A percentile compares a stretch with the other conserved stretches of the same genome.
Conservation (phyloP, 2,888 invertebrate species). For the Melanostoma scalare region DNA sequence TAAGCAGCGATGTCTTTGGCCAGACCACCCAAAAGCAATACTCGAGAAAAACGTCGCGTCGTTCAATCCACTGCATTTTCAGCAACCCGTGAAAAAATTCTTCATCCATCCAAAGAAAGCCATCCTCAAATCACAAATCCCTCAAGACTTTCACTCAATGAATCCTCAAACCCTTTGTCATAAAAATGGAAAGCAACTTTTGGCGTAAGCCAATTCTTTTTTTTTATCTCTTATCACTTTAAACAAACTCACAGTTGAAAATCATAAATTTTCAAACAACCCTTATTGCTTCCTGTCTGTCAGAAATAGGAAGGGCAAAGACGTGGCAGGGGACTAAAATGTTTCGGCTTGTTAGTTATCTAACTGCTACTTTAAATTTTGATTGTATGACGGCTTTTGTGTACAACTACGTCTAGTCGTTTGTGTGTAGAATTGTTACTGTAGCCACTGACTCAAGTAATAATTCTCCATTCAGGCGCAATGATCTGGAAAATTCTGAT, state of each 20-base stretch:
- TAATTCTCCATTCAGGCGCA: slow-evolving; percentile 70
- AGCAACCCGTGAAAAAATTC: too few relatives aligned
- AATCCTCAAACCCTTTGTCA: slow-evolving; percentile 16
- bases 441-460: slow-evolving; percentile 66
- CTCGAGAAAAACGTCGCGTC: too few relatives aligned
- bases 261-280: slow-evolving; percentile 68
- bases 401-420: slow-evolving; percentile 19
- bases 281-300: slow-evolving; percentile 61
- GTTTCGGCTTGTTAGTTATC: slow-evolving; percentile 63
- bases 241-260: slow-evolving; percentile 25
- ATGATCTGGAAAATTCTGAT: slow-evolving; percentile 69
- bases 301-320: slow-evolving; percentile 4
- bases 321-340: not conserved
- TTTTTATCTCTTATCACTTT: not conserved
- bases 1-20: too few relatives aligned
- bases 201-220: slow-evolving; percentile 1
- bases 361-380: slow-evolving; percentile 54
- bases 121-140: slow-evolving; percentile 2
- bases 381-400: slow-evolving; percentile 48
- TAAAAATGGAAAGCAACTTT: slow-evolving; percentile 8
- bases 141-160: slow-evolving; percentile 13
- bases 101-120: too few relatives aligned
- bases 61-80: too few relatives aligned
- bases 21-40: too few relatives aligned
- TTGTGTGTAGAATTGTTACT: slow-evolving; percentile 22